These are phyloP conservation scores for Tachypleus tridentatus DNA, from an alignment of 1,140 invertebrate species.

Conservation along the genomic window DNA sequence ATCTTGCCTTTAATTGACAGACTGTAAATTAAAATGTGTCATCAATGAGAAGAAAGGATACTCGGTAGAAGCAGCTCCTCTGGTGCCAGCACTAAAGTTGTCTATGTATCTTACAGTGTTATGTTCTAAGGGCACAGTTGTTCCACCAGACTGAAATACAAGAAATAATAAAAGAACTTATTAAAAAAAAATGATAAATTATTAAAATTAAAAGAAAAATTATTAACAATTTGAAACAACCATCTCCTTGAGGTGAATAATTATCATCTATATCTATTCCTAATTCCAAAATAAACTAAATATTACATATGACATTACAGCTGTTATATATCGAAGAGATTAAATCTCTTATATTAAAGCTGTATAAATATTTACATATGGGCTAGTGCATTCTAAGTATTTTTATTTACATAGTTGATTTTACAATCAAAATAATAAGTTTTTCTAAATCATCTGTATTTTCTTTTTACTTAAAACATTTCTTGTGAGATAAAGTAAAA, in stretches of 20 bases:
- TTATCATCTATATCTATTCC: not conserved
- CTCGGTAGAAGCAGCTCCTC: conserved; percentile 88
- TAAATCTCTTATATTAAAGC: not conserved
- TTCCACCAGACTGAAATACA: conserved; percentile 68
- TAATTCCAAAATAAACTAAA: not conserved
- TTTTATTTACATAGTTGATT: too few species aligned
- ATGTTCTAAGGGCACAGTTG: conserved; percentile 89
- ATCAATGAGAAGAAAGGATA: conserved; percentile 32
- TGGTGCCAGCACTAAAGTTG: conserved; percentile 93
- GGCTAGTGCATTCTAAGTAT: too few species aligned
- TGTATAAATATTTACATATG: too few species aligned
- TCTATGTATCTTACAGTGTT: conserved; percentile 96
- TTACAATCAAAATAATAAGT: too few species aligned
- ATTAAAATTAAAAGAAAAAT: not conserved
- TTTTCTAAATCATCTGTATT: too few species aligned
- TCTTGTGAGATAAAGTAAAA: too few species aligned
- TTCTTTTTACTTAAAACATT: too few species aligned
- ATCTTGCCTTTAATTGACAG: too few species aligned
- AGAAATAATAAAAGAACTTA: conserved; percentile 1
- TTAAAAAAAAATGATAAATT: not conserved
- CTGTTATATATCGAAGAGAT: not conserved
- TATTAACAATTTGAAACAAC: not conserved
- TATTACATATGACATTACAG: not conserved
- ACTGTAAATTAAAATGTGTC: too few species aligned
- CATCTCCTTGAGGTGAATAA: not conserved